A percentile compares a stretch with the other conserved stretches of the same genome.
phyloP scores from a whole-genome alignment of 2,888 invertebrate species.

The Chymomyza fuscimana region DNA sequence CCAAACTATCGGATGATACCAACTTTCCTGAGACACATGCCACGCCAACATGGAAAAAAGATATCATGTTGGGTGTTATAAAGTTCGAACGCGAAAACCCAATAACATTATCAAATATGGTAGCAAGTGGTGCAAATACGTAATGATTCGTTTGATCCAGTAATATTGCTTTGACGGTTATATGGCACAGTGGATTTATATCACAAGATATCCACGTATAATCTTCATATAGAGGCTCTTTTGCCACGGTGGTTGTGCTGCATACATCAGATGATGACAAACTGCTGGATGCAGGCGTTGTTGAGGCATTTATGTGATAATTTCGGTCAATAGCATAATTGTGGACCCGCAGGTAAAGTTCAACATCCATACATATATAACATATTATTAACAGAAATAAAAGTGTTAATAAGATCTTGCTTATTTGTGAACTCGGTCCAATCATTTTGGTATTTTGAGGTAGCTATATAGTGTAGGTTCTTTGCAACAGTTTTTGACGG shows the following conservation, averaged over 20 bases:
- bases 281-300: slow-evolving; percentile 32
- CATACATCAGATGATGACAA: slow-evolving; percentile 31
- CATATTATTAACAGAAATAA: slow-evolving; percentile 83
- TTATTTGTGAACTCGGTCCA: slow-evolving; percentile 87
- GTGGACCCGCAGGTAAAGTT: slow-evolving; percentile 86
- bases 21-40: slow-evolving; percentile 88
- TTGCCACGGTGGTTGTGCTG: slow-evolving; percentile 41
- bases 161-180: slow-evolving; percentile 91
- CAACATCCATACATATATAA: slow-evolving; percentile 87
- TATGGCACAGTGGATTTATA: slow-evolving; percentile 87
- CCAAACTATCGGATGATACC: slow-evolving; percentile 86
- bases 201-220: slow-evolving; percentile 83
- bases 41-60: slow-evolving; percentile 88
- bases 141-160: slow-evolving; percentile 92
- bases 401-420: slow-evolving; percentile 84
- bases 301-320: slow-evolving; percentile 75
- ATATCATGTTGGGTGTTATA: slow-evolving; percentile 92
- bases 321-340: slow-evolving; percentile 84
- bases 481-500: slow-evolving; percentile 29
- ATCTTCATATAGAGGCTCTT: slow-evolving; percentile 64
- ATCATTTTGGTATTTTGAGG: slow-evolving; percentile 81
- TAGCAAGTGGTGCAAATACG: slow-evolving; percentile 89
- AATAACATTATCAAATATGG: slow-evolving; percentile 85
- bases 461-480: slow-evolving; percentile 57
- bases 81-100: slow-evolving; percentile 83